Conservation (phyloP, 2,888 invertebrate genomes). For the Globia sparganii region DNA sequence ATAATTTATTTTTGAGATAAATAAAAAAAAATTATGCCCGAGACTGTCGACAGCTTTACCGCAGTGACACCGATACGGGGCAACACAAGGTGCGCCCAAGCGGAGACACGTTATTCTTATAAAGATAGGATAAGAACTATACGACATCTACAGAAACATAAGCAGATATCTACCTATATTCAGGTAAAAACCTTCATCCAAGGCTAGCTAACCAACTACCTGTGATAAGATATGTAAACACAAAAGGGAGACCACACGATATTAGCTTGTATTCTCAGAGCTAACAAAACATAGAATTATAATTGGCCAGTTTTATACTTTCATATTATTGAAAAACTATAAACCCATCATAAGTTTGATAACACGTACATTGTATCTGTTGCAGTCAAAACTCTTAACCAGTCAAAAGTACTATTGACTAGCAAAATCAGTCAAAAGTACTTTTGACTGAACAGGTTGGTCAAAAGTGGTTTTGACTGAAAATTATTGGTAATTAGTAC, state of each 20-base stretch:
- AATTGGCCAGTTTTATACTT: slow-evolving; percentile 2
- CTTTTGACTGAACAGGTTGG: no score
- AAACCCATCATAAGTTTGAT: not conserved
- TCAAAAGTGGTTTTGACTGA: no score
- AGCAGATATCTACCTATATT: not conserved
- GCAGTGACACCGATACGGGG: no score
- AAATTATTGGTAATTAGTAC: no score
- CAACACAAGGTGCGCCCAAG: no score
- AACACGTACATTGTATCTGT: not conserved
- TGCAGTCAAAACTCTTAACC: no score
- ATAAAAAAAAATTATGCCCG: no score
- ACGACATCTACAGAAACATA: not conserved
- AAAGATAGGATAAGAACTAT: not conserved
- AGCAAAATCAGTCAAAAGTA: no score
- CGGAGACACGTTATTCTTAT: not conserved
- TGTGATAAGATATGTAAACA: slow-evolving; percentile 25
- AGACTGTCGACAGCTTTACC: no score
- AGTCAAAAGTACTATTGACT: no score
- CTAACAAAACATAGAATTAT: slow-evolving; percentile 1
- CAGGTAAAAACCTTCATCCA: slow-evolving; percentile 7
- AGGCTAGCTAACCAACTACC: not conserved
- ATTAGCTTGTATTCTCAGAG: slow-evolving; percentile 10
- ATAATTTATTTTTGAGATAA: no score
- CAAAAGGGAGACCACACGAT: slow-evolving; percentile 15
- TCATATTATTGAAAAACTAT: not conserved